Conservation (phyloP, 2,888 invertebrate genomes). For the Ectemnius lituratus region DNA sequence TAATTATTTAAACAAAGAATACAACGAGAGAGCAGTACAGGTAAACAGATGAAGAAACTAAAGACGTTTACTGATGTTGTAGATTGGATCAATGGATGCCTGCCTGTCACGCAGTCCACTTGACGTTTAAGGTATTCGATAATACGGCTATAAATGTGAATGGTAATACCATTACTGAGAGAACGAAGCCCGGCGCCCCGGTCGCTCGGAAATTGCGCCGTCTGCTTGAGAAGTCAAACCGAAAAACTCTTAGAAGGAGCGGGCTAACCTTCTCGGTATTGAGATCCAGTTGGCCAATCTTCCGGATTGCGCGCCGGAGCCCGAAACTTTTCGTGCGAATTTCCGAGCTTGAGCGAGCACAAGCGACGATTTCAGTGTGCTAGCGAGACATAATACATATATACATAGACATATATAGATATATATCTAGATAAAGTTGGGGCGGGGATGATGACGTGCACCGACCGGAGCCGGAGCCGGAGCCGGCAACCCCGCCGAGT, state of each 20-base stretch:
- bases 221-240: not conserved
- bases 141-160: too few species aligned
- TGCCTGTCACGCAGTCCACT: too few species aligned
- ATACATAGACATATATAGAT: too few species aligned
- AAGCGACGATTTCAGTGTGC: not conserved
- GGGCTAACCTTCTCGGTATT: slow-evolving; percentile 11
- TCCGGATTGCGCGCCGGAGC: slow-evolving; percentile 13
- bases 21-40: slow-evolving; percentile 46
- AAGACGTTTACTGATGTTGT: slow-evolving; percentile 36
- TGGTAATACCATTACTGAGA: too few species aligned
- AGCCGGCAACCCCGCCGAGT: slow-evolving; percentile 49
- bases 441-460: slow-evolving; percentile 45
- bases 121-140: too few species aligned
- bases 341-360: not conserved
- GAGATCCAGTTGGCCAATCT: slow-evolving; percentile 24
- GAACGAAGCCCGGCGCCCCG: too few species aligned
- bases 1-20: slow-evolving; percentile 50
- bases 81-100: not conserved
- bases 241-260: not conserved
- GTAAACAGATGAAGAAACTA: slow-evolving; percentile 46
- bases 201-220: too few species aligned
- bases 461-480: slow-evolving; percentile 20
- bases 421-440: not conserved
- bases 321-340: too few species aligned
- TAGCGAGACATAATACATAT: not conserved